Evolutionary conservation across 1,140 invertebrate species (phyloP), one percentile per base, ranked within the genome.

Genomic region (Lerema accius): DNA sequence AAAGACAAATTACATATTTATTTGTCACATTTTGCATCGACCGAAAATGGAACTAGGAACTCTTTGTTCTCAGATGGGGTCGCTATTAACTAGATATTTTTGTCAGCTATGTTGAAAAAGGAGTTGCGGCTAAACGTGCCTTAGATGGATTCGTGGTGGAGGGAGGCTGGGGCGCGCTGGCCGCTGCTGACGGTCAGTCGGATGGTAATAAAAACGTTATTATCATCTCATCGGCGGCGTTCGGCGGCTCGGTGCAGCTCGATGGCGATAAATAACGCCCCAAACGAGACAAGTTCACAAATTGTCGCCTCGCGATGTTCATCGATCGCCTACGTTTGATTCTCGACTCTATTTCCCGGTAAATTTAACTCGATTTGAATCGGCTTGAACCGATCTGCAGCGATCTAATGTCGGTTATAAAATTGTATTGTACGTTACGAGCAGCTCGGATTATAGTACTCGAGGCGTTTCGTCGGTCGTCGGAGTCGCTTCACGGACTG

Each of bases 221-320:
- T 64, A 67, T 72, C 63, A 63, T 69, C 62, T 56, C 23, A 13
- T 39, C 51, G 46, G 37, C 45, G 62, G 43, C 48, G 19, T 53
- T 63, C 58, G 48, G 39, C 28, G 50, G 42, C 46, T 37, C 45
- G 19, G 5, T 5, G 19, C 5, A 23, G 19, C 55, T 49, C 37
- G 17, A 49, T 32, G 39, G 37, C 55, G 28, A 69, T 69, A 73
- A 73, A 69, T 63, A 66, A 67, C 49, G 37, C 35, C 62, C 53
- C 13, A 39, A 73, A 67, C 59, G 64, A 67, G 71, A 67, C 67
- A 67, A 65, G 26, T 73, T 67, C 51, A 65, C 71, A 69, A 70
- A 70, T 67, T 65, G 64, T 67, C 67, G 48, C 43, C 46, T 35
- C 46, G 32, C 60, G 59, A 50, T 37, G 39, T 17, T 42, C 17